These are phyloP conservation scores for Protobothrops flavoviridis DNA, from an alignment of 2,113 vertebrate species.

Conservation along the genomic window DNA sequence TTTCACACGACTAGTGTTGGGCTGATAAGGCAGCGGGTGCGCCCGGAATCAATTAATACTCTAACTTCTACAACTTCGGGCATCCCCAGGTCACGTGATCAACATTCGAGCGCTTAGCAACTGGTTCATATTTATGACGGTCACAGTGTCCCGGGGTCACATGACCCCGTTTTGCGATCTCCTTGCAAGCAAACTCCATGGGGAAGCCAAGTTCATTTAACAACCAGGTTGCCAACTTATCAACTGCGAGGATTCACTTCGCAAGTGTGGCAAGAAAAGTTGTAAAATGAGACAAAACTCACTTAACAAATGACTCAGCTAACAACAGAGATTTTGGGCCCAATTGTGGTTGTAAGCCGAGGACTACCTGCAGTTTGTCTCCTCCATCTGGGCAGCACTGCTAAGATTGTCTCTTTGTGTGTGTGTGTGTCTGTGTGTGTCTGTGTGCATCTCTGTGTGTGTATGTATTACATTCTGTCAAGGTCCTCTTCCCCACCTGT, in stretches of 20 bases:
- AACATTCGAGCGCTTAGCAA: not conserved
- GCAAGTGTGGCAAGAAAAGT: not conserved
- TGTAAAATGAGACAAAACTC: not conserved
- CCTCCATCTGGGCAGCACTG: not conserved
- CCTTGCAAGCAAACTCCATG: not conserved
- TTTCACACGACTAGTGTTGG: too few species aligned
- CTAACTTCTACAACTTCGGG: too few species aligned
- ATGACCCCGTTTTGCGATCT: not conserved
- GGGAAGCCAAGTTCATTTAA: not conserved
- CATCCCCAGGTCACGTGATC: not conserved
- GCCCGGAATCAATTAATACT: too few species aligned
- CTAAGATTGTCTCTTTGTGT: not conserved
- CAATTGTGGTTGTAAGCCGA: not conserved
- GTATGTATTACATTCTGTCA: not conserved
- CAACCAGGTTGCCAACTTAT: not conserved
- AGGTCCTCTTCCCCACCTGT: constrained; percentile 73
- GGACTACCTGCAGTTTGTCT: too few species aligned
- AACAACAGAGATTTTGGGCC: not conserved
- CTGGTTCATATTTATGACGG: not conserved
- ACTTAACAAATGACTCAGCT: not conserved
- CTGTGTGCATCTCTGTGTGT: not conserved
- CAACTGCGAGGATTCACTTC: not conserved
- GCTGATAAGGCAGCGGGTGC: too few species aligned
- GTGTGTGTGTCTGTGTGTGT: not conserved
- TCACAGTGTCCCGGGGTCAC: too few species aligned